phyloP scores from a whole-genome alignment of 2,888 invertebrate species.

The Lacanobia wlatinum region DNA sequence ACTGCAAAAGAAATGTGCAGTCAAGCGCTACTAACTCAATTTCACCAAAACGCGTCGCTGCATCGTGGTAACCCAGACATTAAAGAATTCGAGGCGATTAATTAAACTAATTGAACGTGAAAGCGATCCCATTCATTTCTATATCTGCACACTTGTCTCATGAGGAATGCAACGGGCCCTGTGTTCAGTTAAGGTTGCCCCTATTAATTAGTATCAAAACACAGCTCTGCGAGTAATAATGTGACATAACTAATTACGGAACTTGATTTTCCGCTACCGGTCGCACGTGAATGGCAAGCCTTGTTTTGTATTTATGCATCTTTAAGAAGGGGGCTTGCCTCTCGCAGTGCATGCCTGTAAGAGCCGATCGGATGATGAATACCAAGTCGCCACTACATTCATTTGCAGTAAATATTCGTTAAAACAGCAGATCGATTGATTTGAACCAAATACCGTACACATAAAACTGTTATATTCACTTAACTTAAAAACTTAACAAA shows the following conservation, averaged over 20 bases:
- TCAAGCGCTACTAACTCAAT: constrained; percentile 38
- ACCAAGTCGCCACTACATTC: constrained; percentile 16
- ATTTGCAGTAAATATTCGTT: constrained; percentile 41
- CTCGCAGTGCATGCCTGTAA: constrained; percentile 49
- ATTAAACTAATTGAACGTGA: constrained; percentile 54
- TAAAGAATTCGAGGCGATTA: constrained; percentile 45
- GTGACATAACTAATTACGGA: constrained; percentile 71
- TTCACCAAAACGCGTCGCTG: constrained; percentile 42
- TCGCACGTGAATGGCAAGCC: constrained; percentile 68
- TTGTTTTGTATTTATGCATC: constrained; percentile 65
- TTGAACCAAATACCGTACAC: constrained; percentile 14
- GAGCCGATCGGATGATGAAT: constrained; percentile 57
- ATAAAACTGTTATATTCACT: constrained; percentile 5
- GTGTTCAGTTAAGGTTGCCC: constrained; percentile 63
- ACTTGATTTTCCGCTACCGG: constrained; percentile 62
- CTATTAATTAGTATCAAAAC: constrained; percentile 67
- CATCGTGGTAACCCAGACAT: constrained; percentile 31
- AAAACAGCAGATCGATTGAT: constrained; percentile 29
- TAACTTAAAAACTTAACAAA: not conserved
- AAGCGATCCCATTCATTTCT: constrained; percentile 56
- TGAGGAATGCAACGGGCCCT: constrained; percentile 51
- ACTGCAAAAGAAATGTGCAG: constrained; percentile 27
- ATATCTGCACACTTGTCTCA: constrained; percentile 25
- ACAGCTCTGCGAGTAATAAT: constrained; percentile 52
- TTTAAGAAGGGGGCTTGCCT: constrained; percentile 56